Evolutionary conservation across 53 echinoderm and acorn worm genomes (phyloP).

Genomic region (Apostichopus leukothele): DNA sequence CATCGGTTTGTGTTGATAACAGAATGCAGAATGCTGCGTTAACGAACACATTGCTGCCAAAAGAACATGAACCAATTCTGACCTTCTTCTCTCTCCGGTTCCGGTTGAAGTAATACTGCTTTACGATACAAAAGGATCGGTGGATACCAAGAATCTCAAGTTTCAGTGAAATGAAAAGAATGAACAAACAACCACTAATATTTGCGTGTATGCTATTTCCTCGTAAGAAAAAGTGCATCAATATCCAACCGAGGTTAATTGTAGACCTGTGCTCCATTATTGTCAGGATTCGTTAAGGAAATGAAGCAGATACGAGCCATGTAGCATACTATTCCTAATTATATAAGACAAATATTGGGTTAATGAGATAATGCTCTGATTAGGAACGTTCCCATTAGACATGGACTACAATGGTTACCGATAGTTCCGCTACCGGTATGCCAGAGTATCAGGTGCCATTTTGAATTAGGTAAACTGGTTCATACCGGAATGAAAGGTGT

Average conservation of each 20-base stretch:
- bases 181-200: no score
- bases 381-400: neutral
- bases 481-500: constrained; percentile 33
- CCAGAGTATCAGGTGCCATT: constrained; percentile 2
- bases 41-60: no score
- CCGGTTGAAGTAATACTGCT: no score
- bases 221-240: neutral
- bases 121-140: no score
- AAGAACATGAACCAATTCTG: no score
- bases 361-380: constrained; percentile 21
- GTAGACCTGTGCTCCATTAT: neutral
- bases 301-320: neutral
- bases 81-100: no score
- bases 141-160: no score
- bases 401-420: neutral
- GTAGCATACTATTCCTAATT: constrained; percentile 17
- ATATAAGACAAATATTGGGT: constrained; percentile 40
- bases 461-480: constrained; percentile 39
- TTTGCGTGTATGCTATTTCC: no score
- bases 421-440: neutral
- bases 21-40: no score
- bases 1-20: no score
- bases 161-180: no score
- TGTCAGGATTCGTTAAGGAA: neutral
- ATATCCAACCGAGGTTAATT: neutral